Conservation (phyloP, 35 echinoderm and acorn worm species). For the Acanthaster planci region DNA sequence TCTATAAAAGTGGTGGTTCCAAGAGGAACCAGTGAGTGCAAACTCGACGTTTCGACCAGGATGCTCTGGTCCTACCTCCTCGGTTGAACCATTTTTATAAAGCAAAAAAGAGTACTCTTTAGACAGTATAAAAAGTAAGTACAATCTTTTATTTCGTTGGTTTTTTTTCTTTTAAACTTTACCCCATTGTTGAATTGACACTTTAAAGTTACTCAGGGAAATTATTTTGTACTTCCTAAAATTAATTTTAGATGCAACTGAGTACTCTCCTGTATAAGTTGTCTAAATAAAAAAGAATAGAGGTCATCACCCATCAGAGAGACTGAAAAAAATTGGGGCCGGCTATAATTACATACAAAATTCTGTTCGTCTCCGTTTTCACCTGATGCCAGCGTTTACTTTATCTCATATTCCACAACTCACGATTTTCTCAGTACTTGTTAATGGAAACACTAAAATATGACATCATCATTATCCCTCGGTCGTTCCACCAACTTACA, state of each 20-base stretch:
- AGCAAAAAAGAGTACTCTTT: too few relatives aligned
- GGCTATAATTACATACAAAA: neutral
- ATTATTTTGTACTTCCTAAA: too few relatives aligned
- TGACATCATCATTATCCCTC: slow-evolving; percentile 18
- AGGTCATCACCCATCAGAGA: neutral
- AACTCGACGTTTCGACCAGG: too few relatives aligned
- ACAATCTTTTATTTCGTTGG: too few relatives aligned
- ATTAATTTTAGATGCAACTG: neutral
- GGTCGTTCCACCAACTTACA: slow-evolving; percentile 32
- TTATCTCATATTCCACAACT: slow-evolving; percentile 20
- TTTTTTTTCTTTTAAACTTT: too few relatives aligned
- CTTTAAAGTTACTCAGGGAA: too few relatives aligned
- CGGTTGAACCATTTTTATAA: too few relatives aligned
- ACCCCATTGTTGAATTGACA: too few relatives aligned
- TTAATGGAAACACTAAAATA: slow-evolving; percentile 5
- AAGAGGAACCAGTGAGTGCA: too few relatives aligned
- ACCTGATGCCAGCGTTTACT: slow-evolving; percentile 11
- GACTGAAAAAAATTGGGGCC: neutral
- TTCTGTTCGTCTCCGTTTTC: neutral
- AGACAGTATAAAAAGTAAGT: too few relatives aligned
- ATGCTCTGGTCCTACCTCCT: too few relatives aligned
- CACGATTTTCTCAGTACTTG: neutral
- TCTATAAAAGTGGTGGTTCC: too few relatives aligned
- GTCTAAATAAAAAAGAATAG: neutral
- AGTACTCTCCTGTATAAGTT: neutral